phyloP scores from a whole-genome alignment of 2,888 invertebrate genomes.

The Xanthia icteritia region DNA sequence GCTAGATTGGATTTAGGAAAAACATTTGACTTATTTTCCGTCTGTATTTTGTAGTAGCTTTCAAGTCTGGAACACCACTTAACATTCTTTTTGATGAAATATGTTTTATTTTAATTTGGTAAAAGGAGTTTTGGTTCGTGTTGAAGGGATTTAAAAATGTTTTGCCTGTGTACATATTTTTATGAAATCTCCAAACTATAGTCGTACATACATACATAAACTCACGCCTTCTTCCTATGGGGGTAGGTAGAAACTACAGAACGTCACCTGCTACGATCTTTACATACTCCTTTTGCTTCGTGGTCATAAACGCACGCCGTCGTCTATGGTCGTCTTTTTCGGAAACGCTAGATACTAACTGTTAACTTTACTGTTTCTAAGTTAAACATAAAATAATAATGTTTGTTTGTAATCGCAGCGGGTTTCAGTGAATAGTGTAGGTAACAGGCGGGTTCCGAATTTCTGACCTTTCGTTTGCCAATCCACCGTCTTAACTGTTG shows the following conservation, averaged over 20 bases:
- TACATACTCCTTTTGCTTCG: neutral
- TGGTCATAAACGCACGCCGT: neutral
- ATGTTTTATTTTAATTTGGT: neutral
- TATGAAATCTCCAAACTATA: neutral
- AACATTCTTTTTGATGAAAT: constrained; percentile 5
- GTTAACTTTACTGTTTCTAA: neutral
- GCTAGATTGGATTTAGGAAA: constrained; percentile 11
- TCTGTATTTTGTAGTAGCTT: neutral
- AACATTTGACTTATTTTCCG: neutral
- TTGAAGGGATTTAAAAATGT: neutral
- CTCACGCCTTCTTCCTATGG: neutral
- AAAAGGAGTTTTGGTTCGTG: neutral
- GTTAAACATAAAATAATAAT: neutral
- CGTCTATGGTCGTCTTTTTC: neutral
- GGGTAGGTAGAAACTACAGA: neutral
- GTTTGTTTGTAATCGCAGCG: neutral
- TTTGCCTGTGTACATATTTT: neutral
- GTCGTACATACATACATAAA: neutral
- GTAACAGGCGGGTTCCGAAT: neutral
- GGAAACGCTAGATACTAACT: neutral
- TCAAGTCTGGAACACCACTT: neutral
- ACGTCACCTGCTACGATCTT: neutral
- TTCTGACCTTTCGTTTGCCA: neutral
- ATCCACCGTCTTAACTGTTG: too few species aligned
- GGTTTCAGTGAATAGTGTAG: neutral